These are phyloP conservation scores for Falco rusticolus DNA, from an alignment of 2,797 vertebrate genomes.

Conservation along the genomic window DNA sequence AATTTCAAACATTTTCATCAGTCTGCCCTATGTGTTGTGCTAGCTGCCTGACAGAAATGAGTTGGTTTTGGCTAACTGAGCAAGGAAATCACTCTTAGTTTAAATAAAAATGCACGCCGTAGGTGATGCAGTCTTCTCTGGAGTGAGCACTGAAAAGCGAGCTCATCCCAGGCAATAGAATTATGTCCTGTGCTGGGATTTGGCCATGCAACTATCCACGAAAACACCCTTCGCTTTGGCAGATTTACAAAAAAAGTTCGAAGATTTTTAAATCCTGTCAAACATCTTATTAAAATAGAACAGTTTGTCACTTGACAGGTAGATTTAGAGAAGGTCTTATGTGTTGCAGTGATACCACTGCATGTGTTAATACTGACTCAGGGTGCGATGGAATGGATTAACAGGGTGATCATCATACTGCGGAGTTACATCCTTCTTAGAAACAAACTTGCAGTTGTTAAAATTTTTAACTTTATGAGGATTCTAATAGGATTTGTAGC, in stretches of 20 bases:
- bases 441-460: background rate
- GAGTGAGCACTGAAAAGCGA: background rate
- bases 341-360: background rate
- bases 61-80: background rate
- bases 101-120: background rate
- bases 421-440: background rate
- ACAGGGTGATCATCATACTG: background rate
- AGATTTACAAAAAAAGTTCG: background rate
- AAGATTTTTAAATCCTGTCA: background rate
- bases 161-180: no score
- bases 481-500: background rate
- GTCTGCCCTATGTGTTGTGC: background rate
- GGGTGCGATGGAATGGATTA: background rate
- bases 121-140: background rate
- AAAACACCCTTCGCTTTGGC: background rate
- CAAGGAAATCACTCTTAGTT: background rate
- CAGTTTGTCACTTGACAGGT: background rate
- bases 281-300: background rate
- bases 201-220: background rate
- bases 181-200: no score
- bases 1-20: background rate
- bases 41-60: background rate
- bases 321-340: background rate
- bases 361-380: background rate
- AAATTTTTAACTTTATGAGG: background rate